Conservation (phyloP, 2,888 invertebrate species). For the Melanargia galathea region DNA sequence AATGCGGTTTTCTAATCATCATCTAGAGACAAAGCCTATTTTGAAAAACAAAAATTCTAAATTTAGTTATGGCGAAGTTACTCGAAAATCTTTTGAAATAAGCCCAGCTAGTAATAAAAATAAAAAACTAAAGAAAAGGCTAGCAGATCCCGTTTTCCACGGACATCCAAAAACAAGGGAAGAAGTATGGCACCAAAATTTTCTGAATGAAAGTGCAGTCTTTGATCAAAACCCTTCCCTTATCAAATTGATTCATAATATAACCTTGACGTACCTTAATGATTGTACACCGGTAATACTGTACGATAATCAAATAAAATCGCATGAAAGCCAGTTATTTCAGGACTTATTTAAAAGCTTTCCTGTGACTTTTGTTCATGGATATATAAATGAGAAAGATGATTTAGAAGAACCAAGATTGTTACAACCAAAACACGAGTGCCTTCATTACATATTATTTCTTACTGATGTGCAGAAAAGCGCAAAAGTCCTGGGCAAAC, state of each 20-base stretch:
- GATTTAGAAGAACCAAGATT: slow-evolving; percentile 71
- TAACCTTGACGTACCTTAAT: slow-evolving; percentile 82
- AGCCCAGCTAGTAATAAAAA: not conserved
- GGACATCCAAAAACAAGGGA: slow-evolving; percentile 83
- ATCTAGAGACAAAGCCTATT: not conserved
- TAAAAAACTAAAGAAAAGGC: slow-evolving; percentile 51
- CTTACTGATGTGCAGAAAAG: slow-evolving; percentile 84
- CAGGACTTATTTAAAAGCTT: slow-evolving; percentile 81
- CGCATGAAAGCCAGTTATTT: slow-evolving; percentile 79
- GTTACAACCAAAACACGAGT: slow-evolving; percentile 70
- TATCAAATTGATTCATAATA: slow-evolving; percentile 81
- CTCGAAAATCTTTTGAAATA: not conserved
- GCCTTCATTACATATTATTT: slow-evolving; percentile 86
- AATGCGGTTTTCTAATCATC: not conserved
- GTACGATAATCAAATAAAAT: slow-evolving; percentile 84
- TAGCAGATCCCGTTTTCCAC: slow-evolving; percentile 76
- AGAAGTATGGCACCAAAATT: slow-evolving; percentile 78
- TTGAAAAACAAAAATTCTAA: not conserved
- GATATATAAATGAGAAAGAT: slow-evolving; percentile 79
- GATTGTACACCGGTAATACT: slow-evolving; percentile 85
- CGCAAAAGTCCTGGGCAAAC: slow-evolving; percentile 83
- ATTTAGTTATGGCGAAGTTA: not conserved
- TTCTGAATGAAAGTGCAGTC: slow-evolving; percentile 62
- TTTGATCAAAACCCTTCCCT: slow-evolving; percentile 83
- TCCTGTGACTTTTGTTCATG: slow-evolving; percentile 84